These are phyloP conservation scores for Hafferia zeledoni DNA, from an alignment of 2,797 vertebrate species.

Conservation along the genomic window DNA sequence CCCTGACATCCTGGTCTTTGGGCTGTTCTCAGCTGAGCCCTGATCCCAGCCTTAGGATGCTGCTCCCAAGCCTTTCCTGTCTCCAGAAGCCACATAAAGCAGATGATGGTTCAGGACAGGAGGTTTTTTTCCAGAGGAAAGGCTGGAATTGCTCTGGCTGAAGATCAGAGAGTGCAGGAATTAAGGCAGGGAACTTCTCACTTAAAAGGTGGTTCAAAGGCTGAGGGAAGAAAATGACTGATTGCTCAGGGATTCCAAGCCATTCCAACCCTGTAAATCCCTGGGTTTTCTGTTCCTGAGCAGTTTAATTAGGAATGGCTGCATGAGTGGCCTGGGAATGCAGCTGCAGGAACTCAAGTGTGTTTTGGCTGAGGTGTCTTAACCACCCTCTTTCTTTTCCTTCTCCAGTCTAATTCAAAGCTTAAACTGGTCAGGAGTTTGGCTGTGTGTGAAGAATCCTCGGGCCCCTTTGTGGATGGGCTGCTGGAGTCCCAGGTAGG, in stretches of 20 bases:
- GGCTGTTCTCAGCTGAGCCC: not conserved
- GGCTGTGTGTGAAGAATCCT: slow-evolving; percentile 97
- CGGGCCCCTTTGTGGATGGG: slow-evolving; percentile 88
- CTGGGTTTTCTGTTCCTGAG: not conserved
- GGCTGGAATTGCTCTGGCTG: not conserved
- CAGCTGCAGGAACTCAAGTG: not conserved
- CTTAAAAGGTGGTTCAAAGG: not conserved
- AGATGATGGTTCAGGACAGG: not conserved
- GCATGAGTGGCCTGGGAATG: not conserved
- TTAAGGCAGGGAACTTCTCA: not conserved
- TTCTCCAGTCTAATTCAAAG: slow-evolving; percentile 93
- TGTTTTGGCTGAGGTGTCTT: not conserved
- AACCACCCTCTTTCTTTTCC: not conserved
- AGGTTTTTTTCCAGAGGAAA: too few relatives aligned
- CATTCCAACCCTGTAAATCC: not conserved
- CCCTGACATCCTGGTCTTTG: not conserved
- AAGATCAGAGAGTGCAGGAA: not conserved
- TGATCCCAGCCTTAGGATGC: not conserved
- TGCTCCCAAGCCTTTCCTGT: not conserved
- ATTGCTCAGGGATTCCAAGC: not conserved
- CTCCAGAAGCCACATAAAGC: not conserved
- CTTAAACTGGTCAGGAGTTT: slow-evolving; percentile 96
- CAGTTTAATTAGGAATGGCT: not conserved
- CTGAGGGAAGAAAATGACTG: not conserved
- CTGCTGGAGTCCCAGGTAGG: slow-evolving; percentile 88